Conservation (phyloP, 1,140 invertebrate species). For the Formica exsecta region DNA sequence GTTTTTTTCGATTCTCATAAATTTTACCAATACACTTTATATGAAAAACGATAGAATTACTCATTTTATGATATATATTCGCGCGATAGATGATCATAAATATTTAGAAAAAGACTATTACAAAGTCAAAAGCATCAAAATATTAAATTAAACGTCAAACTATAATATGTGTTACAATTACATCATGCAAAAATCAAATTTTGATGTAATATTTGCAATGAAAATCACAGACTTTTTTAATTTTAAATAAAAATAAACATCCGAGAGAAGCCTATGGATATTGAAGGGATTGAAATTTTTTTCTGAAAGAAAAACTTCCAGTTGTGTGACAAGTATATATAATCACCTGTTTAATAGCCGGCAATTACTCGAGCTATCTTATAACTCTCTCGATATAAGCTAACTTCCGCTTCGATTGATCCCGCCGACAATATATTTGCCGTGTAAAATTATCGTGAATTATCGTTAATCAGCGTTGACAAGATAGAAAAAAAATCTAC, state of each 20-base stretch:
- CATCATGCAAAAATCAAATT: neutral
- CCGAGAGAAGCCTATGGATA: neutral
- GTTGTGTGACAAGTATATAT: neutral
- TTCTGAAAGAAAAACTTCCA: neutral
- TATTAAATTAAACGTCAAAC: neutral
- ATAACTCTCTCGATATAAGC: neutral
- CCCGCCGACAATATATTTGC: neutral
- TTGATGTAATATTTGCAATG: neutral
- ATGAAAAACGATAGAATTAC: neutral
- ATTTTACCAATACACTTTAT: neutral
- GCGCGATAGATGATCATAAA: neutral
- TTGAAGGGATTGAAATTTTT: neutral
- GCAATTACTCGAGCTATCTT: slow-evolving; percentile 25
- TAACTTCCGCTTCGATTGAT: slow-evolving; percentile 46
- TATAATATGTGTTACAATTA: neutral
- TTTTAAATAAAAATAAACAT: neutral
- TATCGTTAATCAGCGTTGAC: neutral
- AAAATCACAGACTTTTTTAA: neutral
- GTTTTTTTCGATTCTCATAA: neutral
- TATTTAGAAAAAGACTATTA: neutral
- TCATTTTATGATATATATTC: neutral
- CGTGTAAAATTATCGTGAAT: slow-evolving; percentile 13
- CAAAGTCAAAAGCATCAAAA: neutral
- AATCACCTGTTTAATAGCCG: slow-evolving; percentile 12
- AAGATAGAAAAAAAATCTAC: neutral